phyloP scores from a whole-genome alignment of 2,888 invertebrate genomes.

The Phasia obesa region DNA sequence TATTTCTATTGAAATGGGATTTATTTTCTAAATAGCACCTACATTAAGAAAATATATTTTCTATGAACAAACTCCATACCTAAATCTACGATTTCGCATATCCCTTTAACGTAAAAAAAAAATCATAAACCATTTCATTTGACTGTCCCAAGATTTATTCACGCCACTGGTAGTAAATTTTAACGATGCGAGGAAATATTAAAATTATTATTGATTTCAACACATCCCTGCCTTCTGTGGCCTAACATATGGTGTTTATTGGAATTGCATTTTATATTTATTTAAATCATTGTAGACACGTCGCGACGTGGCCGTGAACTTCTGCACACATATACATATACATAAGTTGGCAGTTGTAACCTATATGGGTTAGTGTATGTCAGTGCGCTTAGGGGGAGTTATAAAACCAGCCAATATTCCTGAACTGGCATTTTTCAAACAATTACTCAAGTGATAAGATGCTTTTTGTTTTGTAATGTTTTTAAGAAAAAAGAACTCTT shows the following conservation, averaged over 20 bases:
- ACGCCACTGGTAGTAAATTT: neutral
- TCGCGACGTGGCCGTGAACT: conserved; percentile 27
- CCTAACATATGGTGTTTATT: conserved; percentile 12
- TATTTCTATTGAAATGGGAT: too few species aligned
- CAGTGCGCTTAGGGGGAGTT: neutral
- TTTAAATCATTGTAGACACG: conserved; percentile 61
- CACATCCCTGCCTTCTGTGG: conserved; percentile 6
- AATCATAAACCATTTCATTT: too few species aligned
- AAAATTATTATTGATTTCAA: conserved; percentile 51
- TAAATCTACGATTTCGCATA: too few species aligned
- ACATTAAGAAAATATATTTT: too few species aligned
- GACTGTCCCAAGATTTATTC: conserved; percentile 25
- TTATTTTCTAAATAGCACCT: too few species aligned
- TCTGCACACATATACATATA: conserved; percentile 47
- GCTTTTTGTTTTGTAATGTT: too few species aligned
- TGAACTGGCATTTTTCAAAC: too few species aligned
- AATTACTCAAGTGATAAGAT: conserved; percentile 34
- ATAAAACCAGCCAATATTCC: neutral
- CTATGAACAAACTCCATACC: too few species aligned
- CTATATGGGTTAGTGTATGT: neutral
- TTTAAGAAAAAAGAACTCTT: too few species aligned
- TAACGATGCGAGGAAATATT: conserved; percentile 12
- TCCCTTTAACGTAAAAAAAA: too few species aligned
- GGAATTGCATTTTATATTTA: conserved; percentile 63
- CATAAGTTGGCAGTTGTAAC: conserved; percentile 48